Evolutionary conservation across 2,888 invertebrate genomes (phyloP), one percentile per base, ranked within the genome.

Genomic region (Mythimna loreyi): DNA sequence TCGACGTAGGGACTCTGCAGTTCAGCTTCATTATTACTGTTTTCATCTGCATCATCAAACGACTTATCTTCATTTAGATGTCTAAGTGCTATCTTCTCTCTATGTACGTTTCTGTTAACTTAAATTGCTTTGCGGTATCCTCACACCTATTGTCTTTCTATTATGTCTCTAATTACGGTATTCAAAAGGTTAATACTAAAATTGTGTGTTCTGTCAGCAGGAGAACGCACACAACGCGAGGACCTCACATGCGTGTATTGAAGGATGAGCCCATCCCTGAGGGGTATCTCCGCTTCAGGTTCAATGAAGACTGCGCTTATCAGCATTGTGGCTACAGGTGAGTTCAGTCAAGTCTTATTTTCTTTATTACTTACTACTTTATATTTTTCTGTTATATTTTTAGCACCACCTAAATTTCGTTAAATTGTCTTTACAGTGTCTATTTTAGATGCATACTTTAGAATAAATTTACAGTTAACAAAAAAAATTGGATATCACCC

Each of bases 301-400:
- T 98, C 93, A 99, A 98, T 86, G 98, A 98, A 90, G 99, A 99
- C 92, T 99, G 99, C 86, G 97, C 98, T 71, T 99, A 99, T 86
- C 97, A 97, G 72, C 98, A 98, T 83, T 99, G 99, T 90, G 98
- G 98, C 64, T 99, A 99, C 90, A 94, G 96, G 96, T 96, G 65
- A 63, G 80, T 65, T 66, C 2, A 0, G 13, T 28, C 13, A 6
- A 19, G 8, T 25, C 25, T 43, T n/a, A 33, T n/a, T 53, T 30
- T 33, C 3, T n/a, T 13, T 49, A 6, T n/a, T 45, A 43, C 1
- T 3, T 40, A 40, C 5, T n/a, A 28, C 13, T n/a, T n/a, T n/a
- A 30, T 33, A 3, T 33, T 57, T 47, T 9, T n/a, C 1, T 11
- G 3, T 40, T 4, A 2, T 43, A 25, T 52, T 0, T 21, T 25